These are phyloP conservation scores for Cephalopterus ornatus DNA, from an alignment of 2,113 vertebrate species.

Conservation along the genomic window DNA sequence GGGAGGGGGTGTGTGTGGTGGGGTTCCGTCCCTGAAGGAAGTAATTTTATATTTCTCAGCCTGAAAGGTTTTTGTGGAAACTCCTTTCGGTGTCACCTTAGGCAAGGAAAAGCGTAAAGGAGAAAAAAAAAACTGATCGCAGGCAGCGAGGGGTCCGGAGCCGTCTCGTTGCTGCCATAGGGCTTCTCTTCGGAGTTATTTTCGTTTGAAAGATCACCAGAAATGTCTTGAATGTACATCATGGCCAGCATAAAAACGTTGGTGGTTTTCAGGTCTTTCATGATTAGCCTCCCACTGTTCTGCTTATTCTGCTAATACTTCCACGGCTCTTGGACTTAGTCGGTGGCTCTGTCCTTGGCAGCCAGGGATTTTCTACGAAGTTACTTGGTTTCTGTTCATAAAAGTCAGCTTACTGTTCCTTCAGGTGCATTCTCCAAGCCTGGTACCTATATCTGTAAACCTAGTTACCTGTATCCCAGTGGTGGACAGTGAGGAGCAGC, in stretches of 20 bases:
- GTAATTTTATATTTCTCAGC: background rate
- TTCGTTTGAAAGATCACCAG: background rate
- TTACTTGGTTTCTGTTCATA: background rate
- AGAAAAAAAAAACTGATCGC: background rate
- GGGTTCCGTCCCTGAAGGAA: background rate
- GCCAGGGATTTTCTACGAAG: background rate
- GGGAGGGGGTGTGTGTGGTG: too few species aligned
- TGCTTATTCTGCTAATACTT: background rate
- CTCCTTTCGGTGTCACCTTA: background rate
- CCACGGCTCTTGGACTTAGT: background rate
- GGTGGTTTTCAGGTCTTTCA: background rate
- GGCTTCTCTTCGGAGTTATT: background rate
- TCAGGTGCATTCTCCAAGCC: too few species aligned
- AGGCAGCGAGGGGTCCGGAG: background rate
- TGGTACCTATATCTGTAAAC: rapidly evolving
- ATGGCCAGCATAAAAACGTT: background rate
- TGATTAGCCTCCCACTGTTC: background rate
- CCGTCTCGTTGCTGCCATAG: background rate
- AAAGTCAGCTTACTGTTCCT: background rate
- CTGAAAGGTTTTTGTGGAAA: background rate
- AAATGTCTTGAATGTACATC: background rate
- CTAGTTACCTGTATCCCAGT: rapidly evolving
- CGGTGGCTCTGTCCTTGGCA: background rate
- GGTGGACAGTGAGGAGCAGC: rapidly evolving
- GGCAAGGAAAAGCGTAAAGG: background rate